These are phyloP conservation scores for Volucella bombylans DNA, from an alignment of 2,888 invertebrate species.

Conservation along the genomic window DNA sequence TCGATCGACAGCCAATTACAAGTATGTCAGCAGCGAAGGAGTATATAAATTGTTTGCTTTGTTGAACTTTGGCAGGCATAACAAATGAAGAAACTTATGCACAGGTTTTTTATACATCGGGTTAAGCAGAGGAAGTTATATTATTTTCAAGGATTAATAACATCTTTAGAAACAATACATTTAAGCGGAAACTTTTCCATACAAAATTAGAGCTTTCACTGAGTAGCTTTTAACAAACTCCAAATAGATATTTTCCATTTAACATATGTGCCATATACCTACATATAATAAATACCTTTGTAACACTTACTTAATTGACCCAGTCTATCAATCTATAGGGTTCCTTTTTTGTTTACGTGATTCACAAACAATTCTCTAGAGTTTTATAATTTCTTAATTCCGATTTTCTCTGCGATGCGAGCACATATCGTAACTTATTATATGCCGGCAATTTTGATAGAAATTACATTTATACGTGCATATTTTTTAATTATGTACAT, in stretches of 20 bases:
- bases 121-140: neutral
- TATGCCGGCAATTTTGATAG: too few species aligned
- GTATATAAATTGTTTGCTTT: conserved; percentile 17
- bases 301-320: conserved; percentile 60
- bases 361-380: too few species aligned
- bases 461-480: too few species aligned
- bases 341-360: neutral
- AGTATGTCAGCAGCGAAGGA: conserved; percentile 22
- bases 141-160: conserved; percentile 9
- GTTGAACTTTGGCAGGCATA: neutral
- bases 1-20: conserved; percentile 41
- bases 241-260: conserved; percentile 14
- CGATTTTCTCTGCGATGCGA: too few species aligned
- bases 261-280: conserved; percentile 7
- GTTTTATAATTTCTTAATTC: too few species aligned
- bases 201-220: conserved; percentile 34
- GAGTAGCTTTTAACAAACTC: conserved; percentile 51
- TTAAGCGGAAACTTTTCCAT: conserved; percentile 5
- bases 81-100: neutral
- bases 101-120: neutral
- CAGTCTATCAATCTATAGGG: conserved; percentile 36
- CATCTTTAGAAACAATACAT: conserved; percentile 18
- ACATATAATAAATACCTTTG: conserved; percentile 20
- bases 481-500: too few species aligned
- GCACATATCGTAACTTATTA: too few species aligned